Evolutionary conservation across 2,113 vertebrate species (phyloP).

Genomic region (Odobenus rosmarus): DNA sequence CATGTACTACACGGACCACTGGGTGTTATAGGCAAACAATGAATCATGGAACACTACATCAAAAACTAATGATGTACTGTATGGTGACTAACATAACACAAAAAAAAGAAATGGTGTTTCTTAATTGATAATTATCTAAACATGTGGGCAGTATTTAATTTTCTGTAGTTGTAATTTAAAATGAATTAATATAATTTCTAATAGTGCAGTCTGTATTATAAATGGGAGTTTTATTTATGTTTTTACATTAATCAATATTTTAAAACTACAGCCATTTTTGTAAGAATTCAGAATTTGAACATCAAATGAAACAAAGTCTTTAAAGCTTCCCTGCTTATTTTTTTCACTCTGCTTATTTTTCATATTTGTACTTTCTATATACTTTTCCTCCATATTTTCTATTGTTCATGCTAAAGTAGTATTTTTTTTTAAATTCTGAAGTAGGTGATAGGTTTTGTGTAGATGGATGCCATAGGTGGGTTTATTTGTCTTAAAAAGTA

Average conservation of each 20-base stretch:
- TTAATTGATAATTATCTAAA: neutral
- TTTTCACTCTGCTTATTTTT: neutral
- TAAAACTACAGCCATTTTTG: neutral
- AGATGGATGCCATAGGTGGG: neutral
- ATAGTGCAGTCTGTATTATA: neutral
- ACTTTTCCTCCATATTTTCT: neutral
- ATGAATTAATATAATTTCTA: conserved; percentile 17
- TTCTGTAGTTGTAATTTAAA: neutral
- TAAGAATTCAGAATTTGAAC: neutral
- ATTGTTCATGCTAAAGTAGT: neutral
- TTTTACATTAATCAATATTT: neutral
- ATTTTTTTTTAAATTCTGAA: conserved; percentile 12
- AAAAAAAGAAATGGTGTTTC: neutral
- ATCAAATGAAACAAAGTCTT: conserved; percentile 20
- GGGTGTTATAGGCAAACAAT: too few species aligned
- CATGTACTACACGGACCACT: too few species aligned
- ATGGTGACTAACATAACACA: too few species aligned
- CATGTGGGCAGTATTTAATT: neutral
- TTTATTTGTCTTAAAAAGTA: conserved; percentile 43
- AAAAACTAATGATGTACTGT: too few species aligned
- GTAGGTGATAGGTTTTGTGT: neutral
- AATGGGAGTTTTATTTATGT: neutral
- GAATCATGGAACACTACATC: too few species aligned
- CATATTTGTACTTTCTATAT: neutral
- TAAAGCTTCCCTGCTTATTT: neutral